Evolutionary conservation across 1,140 invertebrate genomes (phyloP).

Genomic region (Pseudobourletiella spinata): DNA sequence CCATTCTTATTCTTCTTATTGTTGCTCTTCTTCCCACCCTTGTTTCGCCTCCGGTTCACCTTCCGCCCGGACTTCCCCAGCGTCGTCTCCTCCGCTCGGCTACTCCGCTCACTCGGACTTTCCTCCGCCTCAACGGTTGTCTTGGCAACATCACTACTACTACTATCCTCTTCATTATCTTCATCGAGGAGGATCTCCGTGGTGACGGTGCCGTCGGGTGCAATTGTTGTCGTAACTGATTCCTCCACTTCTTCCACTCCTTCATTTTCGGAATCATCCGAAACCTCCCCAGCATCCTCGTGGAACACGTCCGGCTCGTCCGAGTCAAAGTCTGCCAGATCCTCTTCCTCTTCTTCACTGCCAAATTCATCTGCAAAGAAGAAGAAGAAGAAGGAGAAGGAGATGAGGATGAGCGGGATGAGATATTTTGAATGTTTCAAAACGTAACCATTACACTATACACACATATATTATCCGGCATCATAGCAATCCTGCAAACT

Average conservation of each 20-base stretch:
- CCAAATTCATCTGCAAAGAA: constrained; percentile 1
- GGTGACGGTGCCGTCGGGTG: too few species aligned
- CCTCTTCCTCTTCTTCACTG: not conserved
- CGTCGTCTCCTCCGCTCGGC: not conserved
- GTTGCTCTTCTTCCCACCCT: not conserved
- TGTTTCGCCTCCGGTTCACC: not conserved
- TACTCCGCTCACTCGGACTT: not conserved
- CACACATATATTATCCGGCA: not conserved
- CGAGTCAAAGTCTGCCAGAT: not conserved
- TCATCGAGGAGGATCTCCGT: not conserved
- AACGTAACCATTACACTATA: not conserved
- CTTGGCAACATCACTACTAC: not conserved
- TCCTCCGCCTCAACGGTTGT: not conserved
- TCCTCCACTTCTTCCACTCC: not conserved
- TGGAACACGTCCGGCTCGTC: not conserved
- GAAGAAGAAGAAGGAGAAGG: too few species aligned
- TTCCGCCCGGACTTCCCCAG: not conserved
- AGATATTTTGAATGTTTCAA: not conserved
- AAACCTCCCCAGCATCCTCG: not conserved
- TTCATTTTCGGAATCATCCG: not conserved
- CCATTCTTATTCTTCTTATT: not conserved
- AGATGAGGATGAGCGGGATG: too few species aligned
- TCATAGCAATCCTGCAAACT: not conserved
- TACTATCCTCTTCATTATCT: not conserved
- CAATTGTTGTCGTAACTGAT: not conserved